These are phyloP conservation scores for Sinocyclocheilus maitianheensis DNA, from an alignment of 2,113 vertebrate genomes.

Conservation along the genomic window DNA sequence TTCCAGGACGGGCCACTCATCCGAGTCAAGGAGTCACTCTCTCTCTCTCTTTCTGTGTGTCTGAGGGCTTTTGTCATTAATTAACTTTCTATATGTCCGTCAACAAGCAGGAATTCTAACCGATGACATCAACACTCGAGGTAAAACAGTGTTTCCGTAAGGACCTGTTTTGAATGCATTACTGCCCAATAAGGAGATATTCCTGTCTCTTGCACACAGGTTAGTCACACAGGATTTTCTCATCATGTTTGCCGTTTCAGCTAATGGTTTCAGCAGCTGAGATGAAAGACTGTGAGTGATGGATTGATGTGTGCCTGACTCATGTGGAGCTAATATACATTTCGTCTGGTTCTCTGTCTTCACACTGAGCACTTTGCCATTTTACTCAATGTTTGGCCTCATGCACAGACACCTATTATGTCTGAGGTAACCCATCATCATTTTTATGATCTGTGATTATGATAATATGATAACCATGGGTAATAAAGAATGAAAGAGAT, in stretches of 20 bases:
- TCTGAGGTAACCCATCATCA: background rate
- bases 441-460: constrained; percentile 4
- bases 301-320: constrained; percentile 10
- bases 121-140: constrained; percentile 60
- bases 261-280: background rate
- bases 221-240: background rate
- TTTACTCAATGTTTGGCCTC: background rate
- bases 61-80: constrained; percentile 47
- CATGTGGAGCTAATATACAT: background rate
- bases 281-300: background rate
- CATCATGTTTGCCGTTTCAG: background rate
- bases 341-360: background rate
- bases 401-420: background rate
- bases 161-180: background rate
- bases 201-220: background rate
- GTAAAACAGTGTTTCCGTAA: background rate
- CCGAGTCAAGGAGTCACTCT: background rate
- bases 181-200: constrained; percentile 15
- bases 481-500: constrained; percentile 2
- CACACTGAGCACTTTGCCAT: background rate
- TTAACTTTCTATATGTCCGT: constrained; percentile 63
- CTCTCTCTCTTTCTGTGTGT: constrained; percentile 28
- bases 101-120: constrained; percentile 62
- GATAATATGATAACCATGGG: background rate
- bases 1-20: constrained; percentile 52